These are phyloP conservation scores for Sebastes nivosus DNA, from an alignment of 2,797 vertebrate genomes.

Conservation along the genomic window DNA sequence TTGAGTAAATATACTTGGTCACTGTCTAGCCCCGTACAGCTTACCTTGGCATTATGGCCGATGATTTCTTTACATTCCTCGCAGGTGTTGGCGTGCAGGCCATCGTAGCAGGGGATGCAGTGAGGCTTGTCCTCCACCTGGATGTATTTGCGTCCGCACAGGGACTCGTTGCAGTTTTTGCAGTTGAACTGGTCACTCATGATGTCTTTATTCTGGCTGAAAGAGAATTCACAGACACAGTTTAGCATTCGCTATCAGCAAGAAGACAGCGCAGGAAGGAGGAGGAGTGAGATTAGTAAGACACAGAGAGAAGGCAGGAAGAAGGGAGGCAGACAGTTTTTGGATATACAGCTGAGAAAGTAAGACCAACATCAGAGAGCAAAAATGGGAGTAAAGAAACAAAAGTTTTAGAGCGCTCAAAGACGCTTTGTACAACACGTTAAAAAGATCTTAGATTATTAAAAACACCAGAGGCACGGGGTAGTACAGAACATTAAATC, in stretches of 20 bases:
- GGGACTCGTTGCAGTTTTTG: conserved; percentile 90
- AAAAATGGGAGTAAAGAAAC: neutral
- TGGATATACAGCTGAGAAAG: conserved; percentile 1
- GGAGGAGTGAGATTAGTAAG: conserved; percentile 26
- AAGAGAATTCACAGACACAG: conserved; percentile 10
- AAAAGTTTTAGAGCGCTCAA: neutral
- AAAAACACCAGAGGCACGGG: neutral
- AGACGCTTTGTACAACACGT: neutral
- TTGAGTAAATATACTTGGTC: neutral
- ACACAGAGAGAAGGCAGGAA: conserved; percentile 20
- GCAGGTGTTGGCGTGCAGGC: conserved; percentile 92
- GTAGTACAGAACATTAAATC: neutral
- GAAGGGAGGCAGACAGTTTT: conserved; percentile 18
- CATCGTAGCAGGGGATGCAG: conserved; percentile 94
- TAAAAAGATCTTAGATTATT: neutral
- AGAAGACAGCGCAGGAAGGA: conserved; percentile 24
- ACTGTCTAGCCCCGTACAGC: conserved; percentile 3
- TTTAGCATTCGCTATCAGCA: conserved; percentile 15
- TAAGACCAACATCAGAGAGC: neutral
- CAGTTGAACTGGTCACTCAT: conserved; percentile 95
- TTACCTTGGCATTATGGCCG: conserved; percentile 90
- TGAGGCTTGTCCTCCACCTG: conserved; percentile 88
- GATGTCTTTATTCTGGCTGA: conserved; percentile 44
- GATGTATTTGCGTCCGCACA: conserved; percentile 95
- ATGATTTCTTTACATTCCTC: conserved; percentile 93